phyloP scores from a whole-genome alignment of 2,113 vertebrate species.

The Macquaria australasica region DNA sequence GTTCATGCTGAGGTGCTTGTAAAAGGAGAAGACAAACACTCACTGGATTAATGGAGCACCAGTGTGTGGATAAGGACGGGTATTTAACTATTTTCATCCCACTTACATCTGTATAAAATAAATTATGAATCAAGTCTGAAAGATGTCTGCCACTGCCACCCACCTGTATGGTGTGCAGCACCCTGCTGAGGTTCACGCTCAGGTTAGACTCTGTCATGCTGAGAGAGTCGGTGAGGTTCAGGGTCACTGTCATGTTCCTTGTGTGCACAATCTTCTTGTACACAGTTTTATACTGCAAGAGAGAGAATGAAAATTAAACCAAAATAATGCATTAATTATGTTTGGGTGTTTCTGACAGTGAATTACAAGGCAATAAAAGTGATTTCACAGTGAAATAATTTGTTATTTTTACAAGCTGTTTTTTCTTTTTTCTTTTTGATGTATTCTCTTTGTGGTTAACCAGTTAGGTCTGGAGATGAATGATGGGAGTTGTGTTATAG shows the following conservation, averaged over 20 bases:
- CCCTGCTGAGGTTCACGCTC: constrained; percentile 85
- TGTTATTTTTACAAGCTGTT: not conserved
- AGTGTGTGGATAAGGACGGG: not conserved
- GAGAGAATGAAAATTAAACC: constrained; percentile 9
- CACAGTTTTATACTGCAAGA: constrained; percentile 92
- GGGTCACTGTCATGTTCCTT: constrained; percentile 79
- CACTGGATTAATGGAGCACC: not conserved
- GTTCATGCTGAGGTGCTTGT: not conserved
- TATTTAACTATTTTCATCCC: not conserved
- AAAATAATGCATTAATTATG: not conserved
- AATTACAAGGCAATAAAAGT: not conserved
- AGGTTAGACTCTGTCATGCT: constrained; percentile 76
- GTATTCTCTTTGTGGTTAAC: not conserved
- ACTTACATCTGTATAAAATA: not conserved
- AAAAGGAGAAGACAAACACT: not conserved
- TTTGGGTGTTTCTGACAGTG: not conserved
- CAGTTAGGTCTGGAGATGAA: not conserved
- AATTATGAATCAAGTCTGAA: not conserved
- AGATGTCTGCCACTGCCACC: not conserved
- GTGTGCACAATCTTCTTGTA: constrained; percentile 89
- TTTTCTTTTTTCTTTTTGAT: not conserved
- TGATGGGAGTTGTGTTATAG: not conserved
- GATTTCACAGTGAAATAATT: not conserved
- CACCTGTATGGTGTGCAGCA: constrained; percentile 87
- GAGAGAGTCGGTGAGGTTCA: constrained; percentile 74